Conservation (phyloP, 2,113 vertebrate species). For the Narcine bancroftii region DNA sequence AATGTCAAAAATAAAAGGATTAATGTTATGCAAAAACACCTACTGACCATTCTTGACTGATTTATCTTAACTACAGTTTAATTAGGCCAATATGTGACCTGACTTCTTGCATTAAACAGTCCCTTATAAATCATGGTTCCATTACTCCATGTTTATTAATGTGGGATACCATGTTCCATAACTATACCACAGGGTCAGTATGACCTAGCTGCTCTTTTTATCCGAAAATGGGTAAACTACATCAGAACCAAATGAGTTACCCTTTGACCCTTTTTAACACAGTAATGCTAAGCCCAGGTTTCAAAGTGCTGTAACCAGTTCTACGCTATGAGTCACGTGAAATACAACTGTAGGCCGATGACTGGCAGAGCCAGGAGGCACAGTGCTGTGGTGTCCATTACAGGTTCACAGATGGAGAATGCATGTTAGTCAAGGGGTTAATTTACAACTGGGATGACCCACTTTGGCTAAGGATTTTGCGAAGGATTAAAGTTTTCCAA, state of each 20-base stretch:
- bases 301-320: not conserved
- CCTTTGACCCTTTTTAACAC: conserved; percentile 5
- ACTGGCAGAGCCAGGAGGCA: not conserved
- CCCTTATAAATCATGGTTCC: conserved; percentile 29
- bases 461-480: not conserved
- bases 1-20: too few relatives aligned
- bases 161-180: conserved; percentile 27
- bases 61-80: conserved; percentile 33
- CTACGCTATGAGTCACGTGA: not conserved
- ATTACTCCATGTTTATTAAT: conserved; percentile 28
- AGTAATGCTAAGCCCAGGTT: not conserved
- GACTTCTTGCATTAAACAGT: conserved; percentile 33
- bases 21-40: not conserved
- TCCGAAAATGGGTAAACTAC: conserved; percentile 15
- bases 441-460: not conserved
- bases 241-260: not conserved
- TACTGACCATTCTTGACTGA: conserved; percentile 20
- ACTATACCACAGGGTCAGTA: not conserved
- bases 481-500: not conserved
- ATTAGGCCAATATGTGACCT: conserved; percentile 30
- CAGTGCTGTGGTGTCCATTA: not conserved
- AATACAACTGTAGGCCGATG: not conserved
- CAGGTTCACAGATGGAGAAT: not conserved
- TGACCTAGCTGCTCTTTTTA: conserved; percentile 7
- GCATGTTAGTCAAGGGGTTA: not conserved